phyloP scores from a whole-genome alignment of 2,888 invertebrate genomes.

The Trichogramma dendrolimi region DNA sequence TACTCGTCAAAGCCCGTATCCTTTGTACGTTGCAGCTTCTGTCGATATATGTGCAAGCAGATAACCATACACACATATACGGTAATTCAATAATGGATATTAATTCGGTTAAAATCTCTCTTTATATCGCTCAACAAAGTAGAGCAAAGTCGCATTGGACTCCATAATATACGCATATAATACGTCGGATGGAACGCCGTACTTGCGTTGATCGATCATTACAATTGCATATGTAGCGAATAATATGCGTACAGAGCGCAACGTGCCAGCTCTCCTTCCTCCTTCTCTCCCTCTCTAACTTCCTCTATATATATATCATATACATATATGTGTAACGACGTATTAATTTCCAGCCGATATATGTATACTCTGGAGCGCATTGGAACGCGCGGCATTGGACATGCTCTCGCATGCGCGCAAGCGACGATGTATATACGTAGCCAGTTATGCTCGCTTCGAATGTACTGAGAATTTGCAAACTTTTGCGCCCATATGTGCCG shows the following conservation, averaged over 20 bases:
- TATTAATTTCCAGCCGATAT: constrained; percentile 23
- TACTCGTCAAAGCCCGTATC: no score
- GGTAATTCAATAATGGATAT: constrained; percentile 30
- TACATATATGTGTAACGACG: constrained; percentile 6
- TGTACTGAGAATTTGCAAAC: no score
- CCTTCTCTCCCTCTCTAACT: not conserved
- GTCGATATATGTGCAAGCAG: no score
- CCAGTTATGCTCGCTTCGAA: no score
- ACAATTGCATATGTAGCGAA: not conserved
- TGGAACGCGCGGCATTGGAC: not conserved
- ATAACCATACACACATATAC: no score
- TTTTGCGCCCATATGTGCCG: no score
- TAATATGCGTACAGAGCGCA: no score
- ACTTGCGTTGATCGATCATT: constrained; percentile 24
- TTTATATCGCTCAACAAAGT: constrained; percentile 11
- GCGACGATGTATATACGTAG: no score
- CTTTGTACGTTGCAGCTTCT: no score
- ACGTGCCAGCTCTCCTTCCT: not conserved
- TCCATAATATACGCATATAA: constrained; percentile 26
- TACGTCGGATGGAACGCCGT: not conserved
- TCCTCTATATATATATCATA: not conserved
- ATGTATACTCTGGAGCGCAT: not conserved
- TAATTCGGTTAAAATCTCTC: constrained; percentile 30
- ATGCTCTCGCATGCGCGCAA: no score
- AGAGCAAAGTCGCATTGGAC: not conserved